These are phyloP conservation scores for Pteronura brasiliensis DNA, from an alignment of 2,113 vertebrate species.

Conservation along the genomic window DNA sequence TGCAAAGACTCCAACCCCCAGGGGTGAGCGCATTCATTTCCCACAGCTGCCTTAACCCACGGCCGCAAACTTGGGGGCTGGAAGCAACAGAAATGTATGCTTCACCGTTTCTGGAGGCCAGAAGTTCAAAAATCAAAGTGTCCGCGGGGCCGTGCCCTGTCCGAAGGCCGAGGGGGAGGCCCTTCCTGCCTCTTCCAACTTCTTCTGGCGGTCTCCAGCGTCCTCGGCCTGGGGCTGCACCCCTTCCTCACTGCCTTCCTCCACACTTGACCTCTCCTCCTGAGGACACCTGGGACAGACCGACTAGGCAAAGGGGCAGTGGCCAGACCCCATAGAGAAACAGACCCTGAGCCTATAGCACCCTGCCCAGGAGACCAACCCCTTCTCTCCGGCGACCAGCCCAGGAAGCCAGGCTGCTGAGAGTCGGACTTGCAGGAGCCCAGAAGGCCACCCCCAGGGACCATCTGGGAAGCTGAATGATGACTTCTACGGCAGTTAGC, in stretches of 20 bases:
- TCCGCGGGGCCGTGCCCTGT: rapidly evolving
- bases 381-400: rapidly evolving
- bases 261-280: rapidly evolving
- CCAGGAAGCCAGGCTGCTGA: not conserved
- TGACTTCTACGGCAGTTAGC: rapidly evolving
- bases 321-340: rapidly evolving
- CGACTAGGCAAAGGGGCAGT: rapidly evolving
- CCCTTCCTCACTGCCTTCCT: not conserved
- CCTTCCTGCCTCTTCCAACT: too few species aligned
- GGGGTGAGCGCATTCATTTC: rapidly evolving
- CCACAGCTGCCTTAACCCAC: rapidly evolving
- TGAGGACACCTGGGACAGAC: not conserved
- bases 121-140: not conserved
- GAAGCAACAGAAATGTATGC: not conserved
- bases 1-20: not conserved
- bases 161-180: rapidly evolving
- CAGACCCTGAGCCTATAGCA: not conserved
- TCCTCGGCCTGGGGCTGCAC: rapidly evolving
- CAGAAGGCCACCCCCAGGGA: not conserved
- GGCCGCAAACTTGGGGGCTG: rapidly evolving
- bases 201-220: rapidly evolving
- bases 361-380: rapidly evolving
- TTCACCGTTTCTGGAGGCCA: rapidly evolving
- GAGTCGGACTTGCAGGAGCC: rapidly evolving
- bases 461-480: not conserved